phyloP scores from a whole-genome alignment of 2,113 vertebrate species.

The Antennarius striatus region DNA sequence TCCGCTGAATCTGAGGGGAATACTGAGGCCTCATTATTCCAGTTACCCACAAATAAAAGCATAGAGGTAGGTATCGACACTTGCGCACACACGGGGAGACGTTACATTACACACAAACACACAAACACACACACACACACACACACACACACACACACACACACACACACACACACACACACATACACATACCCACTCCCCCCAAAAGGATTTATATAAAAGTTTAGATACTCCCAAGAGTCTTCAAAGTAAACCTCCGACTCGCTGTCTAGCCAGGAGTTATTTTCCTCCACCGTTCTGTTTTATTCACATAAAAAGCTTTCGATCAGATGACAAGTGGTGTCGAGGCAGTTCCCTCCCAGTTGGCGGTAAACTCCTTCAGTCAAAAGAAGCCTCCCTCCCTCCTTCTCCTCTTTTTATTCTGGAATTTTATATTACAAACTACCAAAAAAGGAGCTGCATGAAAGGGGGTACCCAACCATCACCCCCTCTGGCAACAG shows the following conservation, averaged over 20 bases:
- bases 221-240: conserved; percentile 12
- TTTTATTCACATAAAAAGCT: conserved; percentile 58
- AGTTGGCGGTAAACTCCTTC: conserved; percentile 27
- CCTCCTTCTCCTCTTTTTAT: not conserved
- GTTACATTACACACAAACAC: fast-evolving
- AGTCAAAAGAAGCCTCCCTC: conserved; percentile 41
- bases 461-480: conserved; percentile 4
- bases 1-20: conserved; percentile 33
- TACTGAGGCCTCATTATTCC: conserved; percentile 32
- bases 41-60: conserved; percentile 7
- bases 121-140: too few relatives aligned
- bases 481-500: conserved; percentile 27
- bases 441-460: conserved; percentile 30
- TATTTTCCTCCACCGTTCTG: conserved; percentile 46
- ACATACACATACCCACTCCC: too few relatives aligned
- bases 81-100: not conserved
- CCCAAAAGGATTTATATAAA: not conserved
- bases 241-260: conserved; percentile 43
- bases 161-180: too few relatives aligned
- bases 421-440: conserved; percentile 25
- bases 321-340: conserved; percentile 53
- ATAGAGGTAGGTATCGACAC: conserved; percentile 11
- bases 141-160: too few relatives aligned
- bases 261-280: conserved; percentile 43
- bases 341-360: conserved; percentile 50